These are phyloP conservation scores for Brachymystax lenok DNA, from an alignment of 2,797 vertebrate species.

Conservation along the genomic window DNA sequence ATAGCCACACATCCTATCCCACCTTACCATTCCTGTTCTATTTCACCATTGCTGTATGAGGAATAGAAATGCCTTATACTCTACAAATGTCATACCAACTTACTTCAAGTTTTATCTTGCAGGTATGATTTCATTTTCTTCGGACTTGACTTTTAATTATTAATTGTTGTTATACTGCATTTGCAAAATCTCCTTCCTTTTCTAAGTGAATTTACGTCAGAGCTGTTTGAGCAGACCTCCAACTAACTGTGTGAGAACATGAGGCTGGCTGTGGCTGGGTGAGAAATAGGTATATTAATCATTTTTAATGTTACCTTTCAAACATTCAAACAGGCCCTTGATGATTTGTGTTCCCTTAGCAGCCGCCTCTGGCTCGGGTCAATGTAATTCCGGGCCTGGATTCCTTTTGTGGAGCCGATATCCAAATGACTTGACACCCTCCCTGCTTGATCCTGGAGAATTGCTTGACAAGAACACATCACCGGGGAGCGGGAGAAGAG, in stretches of 20 bases:
- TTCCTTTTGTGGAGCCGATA: conserved; percentile 13
- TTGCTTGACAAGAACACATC: conserved; percentile 12
- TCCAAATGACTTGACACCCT: conserved; percentile 35
- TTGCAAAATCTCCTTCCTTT: not conserved
- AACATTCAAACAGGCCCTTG: conserved; percentile 26
- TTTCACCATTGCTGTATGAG: too few relatives aligned
- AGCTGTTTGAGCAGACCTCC: conserved; percentile 14
- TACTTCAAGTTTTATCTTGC: not conserved
- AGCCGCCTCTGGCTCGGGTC: conserved; percentile 28
- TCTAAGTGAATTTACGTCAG: conserved; percentile 3
- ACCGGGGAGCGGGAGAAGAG: conserved; percentile 9
- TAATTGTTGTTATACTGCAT: not conserved
- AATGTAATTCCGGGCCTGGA: conserved; percentile 32
- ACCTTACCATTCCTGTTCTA: too few relatives aligned
- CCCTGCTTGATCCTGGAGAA: conserved; percentile 27
- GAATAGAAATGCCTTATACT: not conserved
- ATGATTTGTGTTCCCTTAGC: conserved; percentile 21
- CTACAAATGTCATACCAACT: not conserved
- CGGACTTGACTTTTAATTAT: not conserved
- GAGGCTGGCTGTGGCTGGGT: conserved; percentile 13
- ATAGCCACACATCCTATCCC: too few relatives aligned
- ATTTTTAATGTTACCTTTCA: conserved; percentile 46
- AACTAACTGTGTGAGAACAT: conserved; percentile 12
- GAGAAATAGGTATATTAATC: conserved; percentile 34
- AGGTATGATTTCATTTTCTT: not conserved